Percentiles rank a stretch among this genome's conserved stretches.
These are phyloP conservation scores for Oxytorus armatus DNA, from an alignment of 2,888 invertebrate genomes.

Conservation along the genomic window DNA sequence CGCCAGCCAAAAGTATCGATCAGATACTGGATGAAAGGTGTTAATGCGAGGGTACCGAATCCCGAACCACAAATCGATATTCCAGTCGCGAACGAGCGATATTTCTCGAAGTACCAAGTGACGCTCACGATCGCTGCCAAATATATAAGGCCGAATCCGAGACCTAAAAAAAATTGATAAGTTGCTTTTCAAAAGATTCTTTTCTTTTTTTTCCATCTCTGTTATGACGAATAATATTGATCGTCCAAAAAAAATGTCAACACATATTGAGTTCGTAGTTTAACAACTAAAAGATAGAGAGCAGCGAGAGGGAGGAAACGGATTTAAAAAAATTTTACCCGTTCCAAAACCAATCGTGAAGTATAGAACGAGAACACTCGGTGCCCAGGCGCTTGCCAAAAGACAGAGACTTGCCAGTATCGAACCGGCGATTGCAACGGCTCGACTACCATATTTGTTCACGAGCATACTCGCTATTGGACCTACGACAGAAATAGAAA, in stretches of 20 bases:
- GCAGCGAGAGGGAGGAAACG: no score
- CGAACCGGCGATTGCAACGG: slow-evolving; percentile 96
- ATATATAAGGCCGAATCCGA: slow-evolving; percentile 98
- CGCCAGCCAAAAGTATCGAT: slow-evolving; percentile 93
- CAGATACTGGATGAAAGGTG: slow-evolving; percentile 90
- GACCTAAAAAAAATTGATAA: slow-evolving; percentile 87
- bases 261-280: no score
- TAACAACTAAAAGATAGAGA: no score
- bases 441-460: slow-evolving; percentile 96
- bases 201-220: no score
- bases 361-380: slow-evolving; percentile 93
- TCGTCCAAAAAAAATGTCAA: no score
- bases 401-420: slow-evolving; percentile 92
- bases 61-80: slow-evolving; percentile 98
- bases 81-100: slow-evolving; percentile 97
- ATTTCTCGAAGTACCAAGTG: slow-evolving; percentile 98
- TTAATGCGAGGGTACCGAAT: slow-evolving; percentile 96
- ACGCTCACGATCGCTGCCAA: slow-evolving; percentile 99
- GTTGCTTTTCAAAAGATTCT: no score
- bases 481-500: slow-evolving; percentile 89
- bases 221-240: no score
- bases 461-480: slow-evolving; percentile 98
- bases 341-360: slow-evolving; percentile 97
- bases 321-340: slow-evolving; percentile 83
- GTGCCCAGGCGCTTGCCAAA: slow-evolving; percentile 92